Evolutionary conservation across 2,888 invertebrate species (phyloP), one percentile per base, ranked within the genome.

Genomic region (Hoplodrina ambigua): DNA sequence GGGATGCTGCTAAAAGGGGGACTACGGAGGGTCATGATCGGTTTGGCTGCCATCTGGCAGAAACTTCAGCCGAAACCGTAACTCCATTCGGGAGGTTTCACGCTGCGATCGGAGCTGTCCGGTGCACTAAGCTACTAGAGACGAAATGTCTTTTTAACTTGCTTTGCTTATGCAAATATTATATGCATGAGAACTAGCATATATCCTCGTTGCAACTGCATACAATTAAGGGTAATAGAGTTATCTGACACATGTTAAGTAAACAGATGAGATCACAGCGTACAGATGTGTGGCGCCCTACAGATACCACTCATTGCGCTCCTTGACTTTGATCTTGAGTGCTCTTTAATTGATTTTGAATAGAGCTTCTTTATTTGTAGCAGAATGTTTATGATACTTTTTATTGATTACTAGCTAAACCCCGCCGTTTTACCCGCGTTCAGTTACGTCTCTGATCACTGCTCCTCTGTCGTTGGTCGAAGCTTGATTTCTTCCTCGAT

Each of bases 291-390:
- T 62, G 75, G 67, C 25, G 50, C 58, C 62, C 79, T 59, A 41
- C 10, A 8, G 53, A 71, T 78, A 59, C 5, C 20, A 17, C 33
- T 49, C 20, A 15, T 50, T 57, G 33, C 52, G 15, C 33, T 25
- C 65, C 52, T 74, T 74, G 80, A 41, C 82, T 61, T 67, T 78
- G 80, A 74, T 79, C 75, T 79, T 67, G 57, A 74, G 78, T 78
- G 71, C 61, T 30, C 54, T 59, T 78, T 78, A 71, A 78, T 75
- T 74, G 62, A 71, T 78, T 62, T 78, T 0, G n/a, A 37, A 70
- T 61, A 62, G 72, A 58, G 41, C 49, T 49, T 2, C 53, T 62
- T 33, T 74, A 41, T 33, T 37, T 17, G 0, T 13, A 19, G 33
- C 3, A 50, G 15, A 59, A 59, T 67, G 11, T 37, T 13, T 37